Conservation (phyloP, 2,797 vertebrate species). For the Eremophila alpestris region DNA sequence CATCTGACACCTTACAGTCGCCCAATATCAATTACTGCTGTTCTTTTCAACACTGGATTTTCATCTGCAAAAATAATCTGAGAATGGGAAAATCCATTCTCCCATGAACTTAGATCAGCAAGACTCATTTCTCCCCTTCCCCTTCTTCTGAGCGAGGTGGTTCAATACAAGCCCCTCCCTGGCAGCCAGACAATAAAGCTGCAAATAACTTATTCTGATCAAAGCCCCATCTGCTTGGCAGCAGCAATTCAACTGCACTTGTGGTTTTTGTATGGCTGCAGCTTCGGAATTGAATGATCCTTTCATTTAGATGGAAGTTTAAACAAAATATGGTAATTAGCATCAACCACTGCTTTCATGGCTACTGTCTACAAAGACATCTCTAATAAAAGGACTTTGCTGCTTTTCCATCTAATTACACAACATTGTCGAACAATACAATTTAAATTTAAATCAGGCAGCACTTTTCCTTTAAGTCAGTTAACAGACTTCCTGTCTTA, state of each 20-base stretch:
- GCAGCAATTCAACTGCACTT: constrained; percentile 67
- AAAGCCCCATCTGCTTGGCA: constrained; percentile 72
- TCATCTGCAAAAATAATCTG: constrained; percentile 2
- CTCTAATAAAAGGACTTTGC: constrained; percentile 60
- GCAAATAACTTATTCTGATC: constrained; percentile 67
- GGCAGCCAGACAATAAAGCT: constrained; percentile 61
- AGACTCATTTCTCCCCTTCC: neutral
- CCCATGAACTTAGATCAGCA: neutral
- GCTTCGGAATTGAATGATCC: constrained; percentile 59
- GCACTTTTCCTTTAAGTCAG: constrained; percentile 27
- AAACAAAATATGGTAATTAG: constrained; percentile 72
- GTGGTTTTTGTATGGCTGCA: constrained; percentile 63
- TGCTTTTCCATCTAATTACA: constrained; percentile 68
- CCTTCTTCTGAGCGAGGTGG: neutral
- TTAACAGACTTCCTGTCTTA: constrained; percentile 38
- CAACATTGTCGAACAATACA: constrained; percentile 55
- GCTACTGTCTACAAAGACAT: constrained; percentile 64
- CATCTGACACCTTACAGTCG: neutral
- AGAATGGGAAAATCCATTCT: neutral
- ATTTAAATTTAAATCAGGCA: constrained; percentile 68
- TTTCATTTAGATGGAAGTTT: constrained; percentile 68
- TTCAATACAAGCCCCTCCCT: constrained; percentile 49
- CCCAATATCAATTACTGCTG: neutral
- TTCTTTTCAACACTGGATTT: neutral
- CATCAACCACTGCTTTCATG: constrained; percentile 63